A percentile compares a stretch with the other conserved stretches of the same genome.
Conservation (phyloP, 2,888 invertebrate species). For the Lasioglossum malachurum region DNA sequence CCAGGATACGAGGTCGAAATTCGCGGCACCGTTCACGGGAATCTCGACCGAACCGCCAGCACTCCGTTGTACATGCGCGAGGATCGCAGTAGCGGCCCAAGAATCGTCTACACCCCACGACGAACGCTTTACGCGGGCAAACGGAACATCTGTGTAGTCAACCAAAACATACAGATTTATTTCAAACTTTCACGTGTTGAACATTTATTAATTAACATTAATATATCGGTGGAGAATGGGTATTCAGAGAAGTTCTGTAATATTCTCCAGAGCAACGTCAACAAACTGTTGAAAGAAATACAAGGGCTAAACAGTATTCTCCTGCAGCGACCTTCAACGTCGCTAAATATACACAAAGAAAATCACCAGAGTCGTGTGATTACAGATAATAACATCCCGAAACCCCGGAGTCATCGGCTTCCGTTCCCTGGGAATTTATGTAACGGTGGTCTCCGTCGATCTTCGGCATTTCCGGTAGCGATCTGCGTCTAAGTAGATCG, state of each 20-base stretch:
- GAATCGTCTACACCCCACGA: conserved; percentile 11
- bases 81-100: conserved; percentile 53
- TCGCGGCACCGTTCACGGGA: conserved; percentile 56
- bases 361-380: not conserved
- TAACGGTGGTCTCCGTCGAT: not conserved
- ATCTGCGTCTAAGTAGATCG: too few species aligned
- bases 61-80: conserved; percentile 69
- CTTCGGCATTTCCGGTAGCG: not conserved
- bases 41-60: conserved; percentile 40
- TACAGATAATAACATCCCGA: not conserved
- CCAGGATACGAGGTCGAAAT: conserved; percentile 48
- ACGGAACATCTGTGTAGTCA: too few species aligned
- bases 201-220: too few species aligned
- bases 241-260: too few species aligned
- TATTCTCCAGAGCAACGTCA: too few species aligned
- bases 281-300: too few species aligned
- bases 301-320: not conserved
- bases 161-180: too few species aligned
- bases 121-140: not conserved
- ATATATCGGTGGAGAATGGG: too few species aligned
- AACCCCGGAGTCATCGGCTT: conserved; percentile 28
- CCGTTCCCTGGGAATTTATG: not conserved
- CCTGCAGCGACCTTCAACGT: not conserved
- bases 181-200: too few species aligned
- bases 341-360: not conserved